A percentile compares a stretch with the other conserved stretches of the same genome.
Conservation (phyloP, 2,113 vertebrate species). For the Oreochromis tanganicae region DNA sequence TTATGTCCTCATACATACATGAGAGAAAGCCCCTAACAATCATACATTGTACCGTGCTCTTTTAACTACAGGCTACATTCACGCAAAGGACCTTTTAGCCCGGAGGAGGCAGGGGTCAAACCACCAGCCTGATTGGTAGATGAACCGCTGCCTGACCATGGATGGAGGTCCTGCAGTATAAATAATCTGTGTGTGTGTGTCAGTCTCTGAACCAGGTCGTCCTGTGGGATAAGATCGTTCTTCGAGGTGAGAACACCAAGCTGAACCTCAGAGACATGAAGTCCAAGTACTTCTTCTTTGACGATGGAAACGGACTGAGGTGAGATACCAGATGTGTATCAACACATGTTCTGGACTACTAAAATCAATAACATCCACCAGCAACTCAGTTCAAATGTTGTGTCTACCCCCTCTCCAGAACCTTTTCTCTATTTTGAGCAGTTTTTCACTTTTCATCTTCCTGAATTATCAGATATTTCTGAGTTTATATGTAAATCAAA, state of each 20-base stretch:
- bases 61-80: neutral
- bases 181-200: neutral
- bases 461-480: too few species aligned
- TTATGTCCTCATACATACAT: neutral
- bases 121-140: neutral
- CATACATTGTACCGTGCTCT: neutral
- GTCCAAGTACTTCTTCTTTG: conserved; percentile 98
- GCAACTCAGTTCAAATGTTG: too few species aligned
- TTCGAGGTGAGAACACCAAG: conserved; percentile 88
- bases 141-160: neutral
- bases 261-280: conserved; percentile 89
- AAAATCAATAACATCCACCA: too few species aligned
- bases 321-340: conserved; percentile 55
- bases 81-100: neutral
- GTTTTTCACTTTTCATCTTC: too few species aligned
- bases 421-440: too few species aligned
- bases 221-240: conserved; percentile 95
- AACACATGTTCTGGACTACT: too few species aligned
- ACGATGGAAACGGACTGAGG: conserved; percentile 96
- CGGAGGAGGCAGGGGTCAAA: neutral
- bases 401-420: too few species aligned
- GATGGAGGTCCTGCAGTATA: neutral
- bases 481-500: too few species aligned
- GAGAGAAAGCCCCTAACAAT: neutral
- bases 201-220: conserved; percentile 96